Percentiles rank a stretch among this genome's conserved stretches.
Conservation (phyloP, 2,888 invertebrate genomes). For the Loripinus fragilis region DNA sequence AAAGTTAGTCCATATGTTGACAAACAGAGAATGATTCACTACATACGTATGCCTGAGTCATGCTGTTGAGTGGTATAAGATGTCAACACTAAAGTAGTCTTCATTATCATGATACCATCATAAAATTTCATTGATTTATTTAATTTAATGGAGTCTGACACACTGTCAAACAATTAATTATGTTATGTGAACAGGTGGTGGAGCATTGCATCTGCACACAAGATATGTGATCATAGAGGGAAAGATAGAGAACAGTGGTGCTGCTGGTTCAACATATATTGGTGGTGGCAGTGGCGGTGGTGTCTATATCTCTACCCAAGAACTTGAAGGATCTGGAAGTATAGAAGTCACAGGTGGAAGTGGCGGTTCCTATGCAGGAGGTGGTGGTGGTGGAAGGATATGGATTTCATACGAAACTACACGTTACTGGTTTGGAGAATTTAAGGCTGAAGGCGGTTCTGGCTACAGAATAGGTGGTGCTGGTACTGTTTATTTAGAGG, state of each 20-base stretch:
- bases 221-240: slow-evolving; percentile 64
- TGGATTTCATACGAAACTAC: slow-evolving; percentile 64
- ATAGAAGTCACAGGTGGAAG: slow-evolving; percentile 67
- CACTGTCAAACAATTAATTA: no score
- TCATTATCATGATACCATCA: no score
- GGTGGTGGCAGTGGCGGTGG: slow-evolving; percentile 74
- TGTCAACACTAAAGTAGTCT: no score
- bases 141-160: no score
- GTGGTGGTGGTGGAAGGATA: slow-evolving; percentile 71
- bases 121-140: no score
- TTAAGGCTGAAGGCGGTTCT: slow-evolving; percentile 65
- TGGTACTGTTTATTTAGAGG: slow-evolving; percentile 71
- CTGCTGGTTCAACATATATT: slow-evolving; percentile 33
- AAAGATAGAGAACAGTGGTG: slow-evolving; percentile 61
- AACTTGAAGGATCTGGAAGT: slow-evolving; percentile 69
- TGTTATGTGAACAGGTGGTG: not conserved
- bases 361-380: slow-evolving; percentile 53
- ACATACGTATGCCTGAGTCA: no score
- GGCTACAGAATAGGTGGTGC: slow-evolving; percentile 63
- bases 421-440: slow-evolving; percentile 67
- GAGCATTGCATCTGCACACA: not conserved
- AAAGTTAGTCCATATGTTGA: no score
- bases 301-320: slow-evolving; percentile 56
- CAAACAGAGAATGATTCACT: no score
- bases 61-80: no score